phyloP scores from a whole-genome alignment of 2,113 vertebrate genomes.

The Procavia capensis region DNA sequence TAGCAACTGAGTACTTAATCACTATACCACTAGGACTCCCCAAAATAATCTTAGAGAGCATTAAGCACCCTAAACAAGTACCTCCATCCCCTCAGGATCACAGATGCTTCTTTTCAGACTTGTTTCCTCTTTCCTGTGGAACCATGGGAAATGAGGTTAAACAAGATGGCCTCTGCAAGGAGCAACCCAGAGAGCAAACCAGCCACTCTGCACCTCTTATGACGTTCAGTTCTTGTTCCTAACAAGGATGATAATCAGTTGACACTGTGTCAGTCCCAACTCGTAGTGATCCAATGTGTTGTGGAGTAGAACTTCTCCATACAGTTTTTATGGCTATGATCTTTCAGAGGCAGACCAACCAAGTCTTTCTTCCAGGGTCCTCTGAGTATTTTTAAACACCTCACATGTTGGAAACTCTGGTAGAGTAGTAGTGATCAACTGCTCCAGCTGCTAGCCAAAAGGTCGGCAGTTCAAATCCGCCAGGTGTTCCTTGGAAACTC shows the following conservation, averaged over 20 bases:
- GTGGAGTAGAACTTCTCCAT: background rate
- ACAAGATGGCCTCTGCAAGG: background rate
- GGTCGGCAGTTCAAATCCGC: too few relatives aligned
- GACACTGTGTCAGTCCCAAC: background rate
- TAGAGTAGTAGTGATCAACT: too few relatives aligned
- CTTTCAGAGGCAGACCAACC: background rate
- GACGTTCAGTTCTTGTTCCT: background rate
- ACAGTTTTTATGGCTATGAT: background rate
- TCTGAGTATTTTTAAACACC: background rate
- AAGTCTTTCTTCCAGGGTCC: background rate
- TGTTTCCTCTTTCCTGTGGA: constrained; percentile 1
- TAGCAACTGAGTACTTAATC: background rate
- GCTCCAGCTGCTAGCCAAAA: too few relatives aligned
- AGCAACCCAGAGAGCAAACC: background rate
- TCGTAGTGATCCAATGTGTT: background rate
- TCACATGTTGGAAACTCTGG: too few relatives aligned
- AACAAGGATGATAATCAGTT: background rate
- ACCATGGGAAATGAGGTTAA: constrained; percentile 16
- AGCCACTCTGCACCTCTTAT: background rate
- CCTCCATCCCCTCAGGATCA: background rate
- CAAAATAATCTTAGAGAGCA: constrained; percentile 65
- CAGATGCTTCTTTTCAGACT: background rate
- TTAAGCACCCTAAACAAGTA: constrained; percentile 38
- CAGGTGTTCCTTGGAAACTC: too few relatives aligned
- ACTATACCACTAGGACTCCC: background rate